These are phyloP conservation scores for Mus musculus DNA, from an alignment of 2,113 vertebrate genomes.

Conservation along the genomic window DNA sequence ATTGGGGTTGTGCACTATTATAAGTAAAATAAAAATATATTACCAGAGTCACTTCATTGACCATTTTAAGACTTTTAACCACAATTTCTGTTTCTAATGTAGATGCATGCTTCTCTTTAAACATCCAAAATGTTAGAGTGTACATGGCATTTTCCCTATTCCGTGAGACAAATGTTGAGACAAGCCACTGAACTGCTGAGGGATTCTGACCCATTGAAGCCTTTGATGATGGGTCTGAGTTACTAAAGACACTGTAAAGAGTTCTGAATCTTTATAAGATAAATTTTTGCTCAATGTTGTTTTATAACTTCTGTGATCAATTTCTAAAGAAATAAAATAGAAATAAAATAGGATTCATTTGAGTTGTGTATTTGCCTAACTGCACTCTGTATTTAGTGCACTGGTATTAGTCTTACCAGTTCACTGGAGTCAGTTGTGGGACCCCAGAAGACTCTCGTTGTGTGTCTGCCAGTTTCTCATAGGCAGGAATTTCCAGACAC, in stretches of 20 bases:
- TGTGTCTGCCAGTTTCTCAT: not conserved
- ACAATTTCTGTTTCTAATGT: conserved; percentile 17
- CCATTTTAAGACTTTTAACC: conserved; percentile 3
- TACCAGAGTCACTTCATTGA: not conserved
- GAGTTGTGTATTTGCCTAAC: not conserved
- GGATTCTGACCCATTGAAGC: not conserved
- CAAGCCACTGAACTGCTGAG: not conserved
- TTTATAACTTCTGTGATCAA: not conserved
- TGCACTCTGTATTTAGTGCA: not conserved
- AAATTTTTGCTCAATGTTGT: not conserved
- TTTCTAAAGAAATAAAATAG: conserved; percentile 31
- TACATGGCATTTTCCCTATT: conserved; percentile 13
- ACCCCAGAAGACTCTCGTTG: not conserved
- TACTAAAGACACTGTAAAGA: not conserved
- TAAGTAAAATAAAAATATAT: not conserved
- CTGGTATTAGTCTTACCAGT: not conserved
- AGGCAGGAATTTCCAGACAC: not conserved
- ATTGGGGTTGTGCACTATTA: not conserved
- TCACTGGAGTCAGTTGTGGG: not conserved
- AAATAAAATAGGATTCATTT: conserved; percentile 19
- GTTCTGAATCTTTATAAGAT: conserved; percentile 27
- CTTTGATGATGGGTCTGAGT: not conserved
- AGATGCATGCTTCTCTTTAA: not conserved
- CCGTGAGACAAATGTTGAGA: not conserved
- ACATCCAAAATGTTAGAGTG: not conserved